Percentiles rank a stretch among this genome's conserved stretches.
Evolutionary conservation across 2,888 invertebrate species (phyloP).

Genomic region (Epistrophella euchroma): DNA sequence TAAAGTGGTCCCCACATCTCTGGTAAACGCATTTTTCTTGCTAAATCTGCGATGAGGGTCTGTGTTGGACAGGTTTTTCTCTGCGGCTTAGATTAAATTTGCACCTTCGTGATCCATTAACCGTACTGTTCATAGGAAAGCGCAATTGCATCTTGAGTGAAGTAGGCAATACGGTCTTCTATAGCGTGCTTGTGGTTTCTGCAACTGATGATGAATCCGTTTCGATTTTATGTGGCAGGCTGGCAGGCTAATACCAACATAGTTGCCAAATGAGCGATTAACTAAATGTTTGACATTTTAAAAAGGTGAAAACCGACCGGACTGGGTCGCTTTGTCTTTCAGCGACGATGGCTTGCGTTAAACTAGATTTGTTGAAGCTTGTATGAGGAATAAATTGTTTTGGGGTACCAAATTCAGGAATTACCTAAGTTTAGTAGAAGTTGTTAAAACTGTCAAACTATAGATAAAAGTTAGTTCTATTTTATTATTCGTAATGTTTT

Average conservation of each 20-base stretch:
- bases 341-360: not conserved
- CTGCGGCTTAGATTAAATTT: constrained; percentile 27
- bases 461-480: constrained; percentile 23
- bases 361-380: constrained; percentile 11
- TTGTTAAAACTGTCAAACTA: constrained; percentile 48
- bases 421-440: constrained; percentile 40
- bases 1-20: not conserved
- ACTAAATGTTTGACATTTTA: constrained; percentile 3
- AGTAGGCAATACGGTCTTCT: constrained; percentile 5
- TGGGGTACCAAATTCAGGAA: constrained; percentile 7
- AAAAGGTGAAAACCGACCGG: constrained; percentile 28
- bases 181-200: not conserved
- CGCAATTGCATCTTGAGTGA: constrained; percentile 40
- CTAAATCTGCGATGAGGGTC: constrained; percentile 26
- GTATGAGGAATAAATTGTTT: not conserved
- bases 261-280: constrained; percentile 60
- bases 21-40: constrained; percentile 35
- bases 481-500: constrained; percentile 27
- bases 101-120: constrained; percentile 51
- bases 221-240: constrained; percentile 56
- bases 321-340: not conserved
- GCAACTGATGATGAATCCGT: constrained; percentile 55
- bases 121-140: constrained; percentile 40
- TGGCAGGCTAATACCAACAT: constrained; percentile 16
- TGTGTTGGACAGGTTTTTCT: constrained; percentile 30